Base-by-base conservation (phyloP, 2,113 vertebrate species). In the Onychorhynchus coronatus region DNA sequence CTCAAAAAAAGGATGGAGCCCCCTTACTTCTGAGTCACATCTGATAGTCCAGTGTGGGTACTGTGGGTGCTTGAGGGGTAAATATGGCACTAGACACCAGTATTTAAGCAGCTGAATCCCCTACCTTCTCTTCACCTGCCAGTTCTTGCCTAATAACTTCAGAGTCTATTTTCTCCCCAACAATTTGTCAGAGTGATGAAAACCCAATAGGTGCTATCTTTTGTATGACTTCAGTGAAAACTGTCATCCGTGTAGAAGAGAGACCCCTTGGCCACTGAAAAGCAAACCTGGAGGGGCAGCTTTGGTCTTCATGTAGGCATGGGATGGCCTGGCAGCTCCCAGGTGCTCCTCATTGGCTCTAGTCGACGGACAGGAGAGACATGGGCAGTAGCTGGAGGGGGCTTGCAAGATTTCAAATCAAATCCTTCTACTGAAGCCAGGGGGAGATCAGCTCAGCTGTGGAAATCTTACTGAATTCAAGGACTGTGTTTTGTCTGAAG, bases 321-420 rank as follows among this genome's bases (percentile, higher is more conserved):
- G 31, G 35, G 27, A 5, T 44, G 63, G 23, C 24, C 58, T 31
- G 37, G 30, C 5, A 47, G 42, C 53, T 33, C 17, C 20, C 4
- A 2, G 14, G 3, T 23, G 31, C 39, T 30, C 49, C 42, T 25
- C 49, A 2, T 3, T 0, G 0, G 22, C 67, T 62, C 0, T 0
- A 37, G 35, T 28, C 2, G 0, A 2, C 16, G 31, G 24, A 4
- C 0, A 0, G 28, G 7, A 47, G 47, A 28, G 37, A 8, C 5
- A 4, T 2, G 4, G 33, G 47, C 17, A 55, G 49, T 24, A 67
- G 10, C 13, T 39, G 31, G 17, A 16, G 9, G 15, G 11, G 2
- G 0, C 9, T 72, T 59, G 31, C 6, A 58, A 76, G 6, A 19
- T 28, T 75, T 35, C 27, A 28, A 19, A 74, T 55, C n/a, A 44